These are phyloP conservation scores for Seira musarum DNA, from an alignment of 2,888 invertebrate genomes.

Conservation along the genomic window DNA sequence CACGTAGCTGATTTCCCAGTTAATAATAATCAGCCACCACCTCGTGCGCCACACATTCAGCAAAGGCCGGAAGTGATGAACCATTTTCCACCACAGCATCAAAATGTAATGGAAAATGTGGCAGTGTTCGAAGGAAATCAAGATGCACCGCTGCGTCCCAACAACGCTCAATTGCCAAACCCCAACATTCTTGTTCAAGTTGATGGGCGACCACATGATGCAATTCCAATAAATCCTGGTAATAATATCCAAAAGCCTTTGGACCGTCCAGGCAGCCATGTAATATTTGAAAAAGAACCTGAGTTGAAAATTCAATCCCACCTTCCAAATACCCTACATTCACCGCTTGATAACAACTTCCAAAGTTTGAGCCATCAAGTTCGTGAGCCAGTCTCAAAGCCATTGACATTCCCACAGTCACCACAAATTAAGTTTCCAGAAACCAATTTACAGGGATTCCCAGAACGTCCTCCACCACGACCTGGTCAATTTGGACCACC, in stretches of 20 bases:
- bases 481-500: constrained; percentile 55
- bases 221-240: neutral
- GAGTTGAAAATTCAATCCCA: neutral
- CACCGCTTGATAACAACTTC: constrained; percentile 8
- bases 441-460: constrained; percentile 27
- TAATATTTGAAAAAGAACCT: constrained; percentile 13
- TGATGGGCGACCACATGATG: constrained; percentile 44
- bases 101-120: neutral
- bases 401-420: neutral
- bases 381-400: constrained; percentile 15
- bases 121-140: neutral
- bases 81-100: neutral
- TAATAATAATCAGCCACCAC: constrained; percentile 2
- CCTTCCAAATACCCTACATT: neutral
- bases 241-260: constrained; percentile 4
- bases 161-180: neutral
- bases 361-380: constrained; percentile 28
- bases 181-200: constrained; percentile 21
- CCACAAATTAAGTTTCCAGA: constrained; percentile 35
- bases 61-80: neutral
- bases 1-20: neutral
- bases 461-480: constrained; percentile 5
- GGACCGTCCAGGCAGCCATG: constrained; percentile 17
- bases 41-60: neutral
- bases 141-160: constrained; percentile 8